Evolutionary conservation across 2,113 vertebrate genomes (phyloP).

Genomic region (Microtus pennsylvanicus): DNA sequence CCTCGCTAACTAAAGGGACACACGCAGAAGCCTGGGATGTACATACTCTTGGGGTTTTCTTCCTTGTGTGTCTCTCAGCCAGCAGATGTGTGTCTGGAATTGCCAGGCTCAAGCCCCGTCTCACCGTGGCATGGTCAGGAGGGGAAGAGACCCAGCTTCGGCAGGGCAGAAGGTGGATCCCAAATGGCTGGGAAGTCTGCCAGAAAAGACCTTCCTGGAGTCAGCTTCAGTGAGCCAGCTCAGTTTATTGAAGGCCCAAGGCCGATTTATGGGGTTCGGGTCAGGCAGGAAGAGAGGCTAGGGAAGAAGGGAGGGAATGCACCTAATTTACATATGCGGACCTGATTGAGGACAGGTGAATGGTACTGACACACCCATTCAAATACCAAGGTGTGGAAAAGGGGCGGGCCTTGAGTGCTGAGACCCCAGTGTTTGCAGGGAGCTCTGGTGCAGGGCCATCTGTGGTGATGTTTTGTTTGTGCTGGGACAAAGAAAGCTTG

Average conservation of each 20-base stretch:
- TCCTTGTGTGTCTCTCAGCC: not conserved
- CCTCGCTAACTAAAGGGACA: not conserved
- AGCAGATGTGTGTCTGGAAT: not conserved
- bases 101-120: not conserved
- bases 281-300: not conserved
- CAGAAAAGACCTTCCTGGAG: not conserved
- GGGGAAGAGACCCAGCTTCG: not conserved
- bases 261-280: not conserved
- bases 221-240: not conserved
- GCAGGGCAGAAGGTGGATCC: not conserved
- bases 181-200: not conserved
- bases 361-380: not conserved
- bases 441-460: not conserved
- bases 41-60: not conserved
- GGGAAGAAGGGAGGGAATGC: not conserved
- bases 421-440: not conserved
- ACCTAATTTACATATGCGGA: not conserved
- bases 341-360: not conserved
- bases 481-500: too few relatives aligned
- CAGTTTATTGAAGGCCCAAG: not conserved
- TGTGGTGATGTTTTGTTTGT: too few relatives aligned
- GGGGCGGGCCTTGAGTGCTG: not conserved
- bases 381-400: not conserved
- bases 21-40: not conserved
- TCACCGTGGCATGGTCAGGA: not conserved